Evolutionary conservation across 2,797 vertebrate species (phyloP).

Genomic region (Scolopax bukidnonensis): DNA sequence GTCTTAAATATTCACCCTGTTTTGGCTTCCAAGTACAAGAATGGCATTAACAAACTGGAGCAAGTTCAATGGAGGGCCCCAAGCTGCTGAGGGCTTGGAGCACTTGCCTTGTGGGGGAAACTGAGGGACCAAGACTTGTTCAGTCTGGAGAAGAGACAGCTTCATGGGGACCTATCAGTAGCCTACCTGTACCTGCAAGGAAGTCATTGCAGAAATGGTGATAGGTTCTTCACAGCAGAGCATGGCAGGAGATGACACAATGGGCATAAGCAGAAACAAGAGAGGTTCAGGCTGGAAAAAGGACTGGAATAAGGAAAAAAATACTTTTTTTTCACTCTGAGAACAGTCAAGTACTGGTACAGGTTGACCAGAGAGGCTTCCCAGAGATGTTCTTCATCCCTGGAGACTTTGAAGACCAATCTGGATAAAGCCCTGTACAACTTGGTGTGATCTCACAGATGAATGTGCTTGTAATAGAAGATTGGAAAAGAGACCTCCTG

Average conservation of each 20-base stretch:
- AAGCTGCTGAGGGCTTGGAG: background rate
- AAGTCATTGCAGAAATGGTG: background rate
- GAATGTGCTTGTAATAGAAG: background rate
- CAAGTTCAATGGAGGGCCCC: background rate
- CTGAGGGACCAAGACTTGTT: background rate
- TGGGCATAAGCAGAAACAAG: background rate
- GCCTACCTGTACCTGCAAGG: background rate
- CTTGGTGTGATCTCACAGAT: background rate
- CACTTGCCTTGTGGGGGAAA: background rate
- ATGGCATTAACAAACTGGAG: background rate
- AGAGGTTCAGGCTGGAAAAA: background rate
- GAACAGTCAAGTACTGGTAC: background rate
- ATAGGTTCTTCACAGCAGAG: background rate
- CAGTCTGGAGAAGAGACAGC: background rate
- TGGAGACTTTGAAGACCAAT: background rate
- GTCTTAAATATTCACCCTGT: background rate
- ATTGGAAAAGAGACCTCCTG: background rate
- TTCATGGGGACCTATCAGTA: background rate
- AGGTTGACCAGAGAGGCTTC: background rate
- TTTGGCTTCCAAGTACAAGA: background rate
- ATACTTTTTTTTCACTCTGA: background rate
- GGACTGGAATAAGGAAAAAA: background rate
- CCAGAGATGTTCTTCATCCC: background rate
- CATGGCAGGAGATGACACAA: fast-evolving
- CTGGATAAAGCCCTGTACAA: background rate